Percentiles rank a stretch among this genome's conserved stretches.
Evolutionary conservation across 1,140 invertebrate species (phyloP).

Genomic region (Papilio dardanus): DNA sequence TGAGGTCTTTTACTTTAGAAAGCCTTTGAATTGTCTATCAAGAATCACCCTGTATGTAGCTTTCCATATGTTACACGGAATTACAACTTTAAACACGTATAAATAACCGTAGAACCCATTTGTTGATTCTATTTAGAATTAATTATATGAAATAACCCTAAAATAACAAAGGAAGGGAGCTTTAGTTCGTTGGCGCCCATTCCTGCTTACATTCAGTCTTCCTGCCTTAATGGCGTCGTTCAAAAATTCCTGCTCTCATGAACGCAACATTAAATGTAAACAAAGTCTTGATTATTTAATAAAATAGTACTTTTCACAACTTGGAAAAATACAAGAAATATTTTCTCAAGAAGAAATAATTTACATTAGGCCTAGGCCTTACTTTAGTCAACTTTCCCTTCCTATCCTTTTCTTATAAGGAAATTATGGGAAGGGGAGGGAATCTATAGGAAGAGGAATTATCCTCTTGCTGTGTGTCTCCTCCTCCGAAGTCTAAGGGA

Average conservation of each 20-base stretch:
- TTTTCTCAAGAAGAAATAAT: too few species aligned
- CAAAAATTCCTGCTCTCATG: not conserved
- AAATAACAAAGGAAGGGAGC: constrained; percentile 2
- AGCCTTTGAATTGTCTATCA: too few species aligned
- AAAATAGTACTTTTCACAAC: not conserved
- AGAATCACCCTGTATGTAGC: too few species aligned
- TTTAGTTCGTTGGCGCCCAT: not conserved
- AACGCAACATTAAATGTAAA: constrained; percentile 9
- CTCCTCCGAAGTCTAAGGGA: too few species aligned
- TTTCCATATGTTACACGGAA: not conserved
- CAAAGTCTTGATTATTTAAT: not conserved
- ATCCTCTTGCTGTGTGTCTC: too few species aligned
- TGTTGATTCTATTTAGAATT: constrained; percentile 24
- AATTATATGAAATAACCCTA: constrained; percentile 17
- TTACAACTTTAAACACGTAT: not conserved
- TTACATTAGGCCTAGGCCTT: too few species aligned
- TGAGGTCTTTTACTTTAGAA: too few species aligned
- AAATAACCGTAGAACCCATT: not conserved
- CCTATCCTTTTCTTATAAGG: too few species aligned
- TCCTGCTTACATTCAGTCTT: constrained; percentile 1
- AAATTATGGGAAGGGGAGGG: too few species aligned
- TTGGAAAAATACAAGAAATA: not conserved
- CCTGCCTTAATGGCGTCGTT: constrained; percentile 10
- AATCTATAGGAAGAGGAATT: too few species aligned
- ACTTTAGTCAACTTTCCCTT: too few species aligned